These are phyloP conservation scores for Myotis vivesi DNA, from an alignment of 2,797 vertebrate species.

Conservation along the genomic window DNA sequence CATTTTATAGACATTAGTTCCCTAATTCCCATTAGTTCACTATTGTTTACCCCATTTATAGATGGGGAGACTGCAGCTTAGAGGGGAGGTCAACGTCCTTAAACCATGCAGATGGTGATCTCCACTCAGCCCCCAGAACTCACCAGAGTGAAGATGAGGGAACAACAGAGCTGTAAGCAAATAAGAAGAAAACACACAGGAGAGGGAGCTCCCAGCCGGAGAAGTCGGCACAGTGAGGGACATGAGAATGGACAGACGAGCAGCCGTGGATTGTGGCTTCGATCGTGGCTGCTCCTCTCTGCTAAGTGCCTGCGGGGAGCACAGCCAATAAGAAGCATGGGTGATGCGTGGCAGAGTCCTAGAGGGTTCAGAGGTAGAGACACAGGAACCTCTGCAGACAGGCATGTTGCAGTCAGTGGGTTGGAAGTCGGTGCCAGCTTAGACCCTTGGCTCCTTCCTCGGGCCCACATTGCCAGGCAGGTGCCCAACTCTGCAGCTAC, in stretches of 20 bases:
- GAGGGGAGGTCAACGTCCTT: not conserved
- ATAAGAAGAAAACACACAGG: not conserved
- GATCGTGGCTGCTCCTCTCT: not conserved
- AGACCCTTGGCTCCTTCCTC: not conserved
- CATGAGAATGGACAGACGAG: not conserved
- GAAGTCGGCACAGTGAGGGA: not conserved
- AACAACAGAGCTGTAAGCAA: not conserved
- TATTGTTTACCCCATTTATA: not conserved
- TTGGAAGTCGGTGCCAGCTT: not conserved
- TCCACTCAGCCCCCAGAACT: not conserved
- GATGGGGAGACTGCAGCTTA: not conserved
- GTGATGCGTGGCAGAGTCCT: not conserved
- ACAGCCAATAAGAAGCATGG: not conserved
- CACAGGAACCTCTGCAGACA: not conserved
- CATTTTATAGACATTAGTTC: not conserved
- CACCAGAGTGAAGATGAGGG: not conserved
- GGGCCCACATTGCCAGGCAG: not conserved
- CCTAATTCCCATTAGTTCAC: not conserved
- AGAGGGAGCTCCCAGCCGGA: not conserved
- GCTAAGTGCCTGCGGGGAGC: not conserved
- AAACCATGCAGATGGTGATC: not conserved
- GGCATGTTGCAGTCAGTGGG: rapidly evolving
- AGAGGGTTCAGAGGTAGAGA: not conserved
- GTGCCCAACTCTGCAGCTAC: not conserved
- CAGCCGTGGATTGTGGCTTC: too few relatives aligned